Evolutionary conservation across 2,888 invertebrate species (phyloP), one percentile per base, ranked within the genome.

Genomic region (Eilema griseolum): DNA sequence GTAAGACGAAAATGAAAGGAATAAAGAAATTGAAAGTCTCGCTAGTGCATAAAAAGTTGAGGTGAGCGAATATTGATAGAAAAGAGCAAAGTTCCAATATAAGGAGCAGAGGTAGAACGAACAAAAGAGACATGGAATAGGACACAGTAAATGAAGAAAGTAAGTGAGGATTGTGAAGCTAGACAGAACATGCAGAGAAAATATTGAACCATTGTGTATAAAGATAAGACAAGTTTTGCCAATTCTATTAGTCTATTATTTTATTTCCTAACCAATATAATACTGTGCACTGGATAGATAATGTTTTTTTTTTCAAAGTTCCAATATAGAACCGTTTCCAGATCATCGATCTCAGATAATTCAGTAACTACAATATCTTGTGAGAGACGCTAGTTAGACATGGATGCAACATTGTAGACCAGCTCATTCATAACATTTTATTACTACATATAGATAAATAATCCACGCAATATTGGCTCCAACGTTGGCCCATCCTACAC

Each of bases 381-480:
- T 46, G 2, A 20, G 20, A 0, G 4, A 46, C 46, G 0, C 20
- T 46, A 24, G 16, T 41, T 8, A 20, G 16, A 10, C 0, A 24
- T 37, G 7, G 24, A 61, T 8, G 16, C 26, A 24, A 16, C 11
- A n/a, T 24, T 61, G 3, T 16, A 24, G 14, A 8, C 24, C 37
- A 62, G 26, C 20, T 11, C 26, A 41, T 62, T 62, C 41, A 41
- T 62, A 26, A 3, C 41, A 52, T n/a, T 52, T 52, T 10, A 52
- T 41, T 62, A 41, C 62, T 52, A 28, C 20, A 20, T 16, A 28
- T 37, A 63, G 16, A 62, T 20, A 28, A 20, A n/a, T 41, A 57
- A 11, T 52, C 20, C 62, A 78, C 72, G 76, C 82, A 78, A 81
- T 61, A 75, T 78, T 75, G 64, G 76, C 52, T 66, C 76, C 76